A percentile compares a stretch with the other conserved stretches of the same genome.
phyloP scores from a whole-genome alignment of 2,797 vertebrate species.

The Malacoraja senta region DNA sequence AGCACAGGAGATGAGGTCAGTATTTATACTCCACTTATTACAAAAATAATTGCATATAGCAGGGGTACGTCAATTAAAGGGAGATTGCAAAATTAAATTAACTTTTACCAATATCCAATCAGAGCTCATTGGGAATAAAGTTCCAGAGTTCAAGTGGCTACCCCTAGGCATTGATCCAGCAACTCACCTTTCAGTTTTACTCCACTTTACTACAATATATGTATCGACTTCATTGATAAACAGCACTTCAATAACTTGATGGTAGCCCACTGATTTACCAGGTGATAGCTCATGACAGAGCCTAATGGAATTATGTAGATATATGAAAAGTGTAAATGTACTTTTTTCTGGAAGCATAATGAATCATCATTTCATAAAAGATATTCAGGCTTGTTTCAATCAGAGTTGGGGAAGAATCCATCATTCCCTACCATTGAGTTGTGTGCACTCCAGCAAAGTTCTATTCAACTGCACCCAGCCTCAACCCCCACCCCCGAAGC shows the following conservation, averaged over 20 bases:
- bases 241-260: not conserved
- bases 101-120: not conserved
- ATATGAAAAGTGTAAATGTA: not conserved
- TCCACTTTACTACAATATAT: not conserved
- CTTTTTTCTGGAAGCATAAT: not conserved
- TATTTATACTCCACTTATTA: not conserved
- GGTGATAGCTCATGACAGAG: too few species aligned
- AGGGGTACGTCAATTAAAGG: not conserved
- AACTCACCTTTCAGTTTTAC: not conserved
- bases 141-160: not conserved
- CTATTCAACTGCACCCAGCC: too few species aligned
- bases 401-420: not conserved
- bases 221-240: too few species aligned
- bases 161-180: not conserved
- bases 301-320: not conserved
- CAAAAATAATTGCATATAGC: not conserved
- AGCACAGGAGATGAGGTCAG: constrained; percentile 9
- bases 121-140: not conserved
- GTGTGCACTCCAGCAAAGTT: too few species aligned
- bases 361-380: not conserved
- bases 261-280: not conserved
- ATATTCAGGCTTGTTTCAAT: not conserved
- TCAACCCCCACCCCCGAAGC: too few species aligned
- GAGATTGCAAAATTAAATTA: not conserved
- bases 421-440: too few species aligned